Base-by-base conservation (phyloP, 2,113 vertebrate species). In the Sinocyclocheilus maitianheensis region DNA sequence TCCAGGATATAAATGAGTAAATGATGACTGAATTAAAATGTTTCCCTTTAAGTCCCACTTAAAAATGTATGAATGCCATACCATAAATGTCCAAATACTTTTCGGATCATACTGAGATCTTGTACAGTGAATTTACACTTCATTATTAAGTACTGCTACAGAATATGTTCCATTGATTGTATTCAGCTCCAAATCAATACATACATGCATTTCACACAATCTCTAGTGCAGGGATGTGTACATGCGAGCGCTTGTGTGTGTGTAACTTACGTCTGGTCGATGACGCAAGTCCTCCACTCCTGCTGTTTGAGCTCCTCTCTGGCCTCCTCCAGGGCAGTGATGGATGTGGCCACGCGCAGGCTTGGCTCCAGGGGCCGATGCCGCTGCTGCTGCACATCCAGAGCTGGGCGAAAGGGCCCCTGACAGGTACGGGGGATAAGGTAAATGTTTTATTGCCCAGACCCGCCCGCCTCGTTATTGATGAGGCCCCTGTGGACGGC, bases 321-420 rank as follows among this genome's bases (percentile, higher is more conserved):
- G 87, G 93, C 93, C 90, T 94, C 91, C 87, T 95, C 91, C 22
- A 94, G 77, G 34, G 94, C 92, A 40, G 71, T 77, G 83, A 94
- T 92, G 22, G 96, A 95, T 83, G 95, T 94, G 85, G 95, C 94
- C 78, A 95, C 92, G 77, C 91, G 83, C 90, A 96, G 77, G 0
- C 94, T 96, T 58, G 96, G 95, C 77, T 97, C 95, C 90, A 96
- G 88, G 86, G 95, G 96, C 85, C 92, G 95, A 86, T 95, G 92
- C 20, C 94, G 94, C 89, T 99, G 97, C 87, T 77, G 74, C 87
- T 95, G 78, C 40, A 96, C 96, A 80, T 96, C 96, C 9, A 86
- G 87, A 0, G 94, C 83, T 88, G 95, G 82, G 0, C 95, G 95
- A 90, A 96, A 95, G 40, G 95, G 96, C 30, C 96, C 96, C 97